Percentiles rank a stretch among this genome's conserved stretches.
Conservation (phyloP, 2,888 invertebrate genomes). For the Calameuta idolon region DNA sequence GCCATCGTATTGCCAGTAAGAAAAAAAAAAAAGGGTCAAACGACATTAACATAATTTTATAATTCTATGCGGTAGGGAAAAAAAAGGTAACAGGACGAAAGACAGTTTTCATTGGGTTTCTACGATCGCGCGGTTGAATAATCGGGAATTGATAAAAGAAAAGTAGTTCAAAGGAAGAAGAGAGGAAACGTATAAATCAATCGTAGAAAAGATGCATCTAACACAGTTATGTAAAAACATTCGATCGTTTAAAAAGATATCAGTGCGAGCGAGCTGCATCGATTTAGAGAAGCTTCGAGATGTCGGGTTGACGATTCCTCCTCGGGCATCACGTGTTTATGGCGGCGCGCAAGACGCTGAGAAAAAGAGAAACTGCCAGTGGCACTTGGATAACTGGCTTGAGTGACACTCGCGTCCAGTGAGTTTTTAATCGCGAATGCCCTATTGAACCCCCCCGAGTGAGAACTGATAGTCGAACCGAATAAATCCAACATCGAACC, state of each 20-base stretch:
- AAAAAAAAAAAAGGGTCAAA: too few relatives aligned
- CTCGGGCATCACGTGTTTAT: constrained; percentile 13
- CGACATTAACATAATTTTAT: too few relatives aligned
- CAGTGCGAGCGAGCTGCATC: neutral
- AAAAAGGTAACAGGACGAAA: too few relatives aligned
- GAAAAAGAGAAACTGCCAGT: constrained; percentile 14
- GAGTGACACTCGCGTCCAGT: constrained; percentile 6
- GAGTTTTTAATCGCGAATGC: constrained; percentile 46
- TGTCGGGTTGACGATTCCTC: constrained; percentile 4
- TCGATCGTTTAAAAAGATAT: neutral
- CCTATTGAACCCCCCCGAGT: constrained; percentile 55
- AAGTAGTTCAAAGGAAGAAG: too few relatives aligned
- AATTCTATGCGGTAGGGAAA: too few relatives aligned
- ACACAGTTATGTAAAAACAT: neutral
- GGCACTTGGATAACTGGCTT: constrained; percentile 6
- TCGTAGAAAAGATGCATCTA: neutral
- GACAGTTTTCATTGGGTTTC: too few relatives aligned
- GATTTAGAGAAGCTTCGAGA: neutral
- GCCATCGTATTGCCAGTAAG: too few relatives aligned
- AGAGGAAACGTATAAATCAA: neutral
- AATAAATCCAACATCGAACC: constrained; percentile 56
- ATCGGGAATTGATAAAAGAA: too few relatives aligned
- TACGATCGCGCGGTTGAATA: too few relatives aligned
- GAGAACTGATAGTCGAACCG: constrained; percentile 54
- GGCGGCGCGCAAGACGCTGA: constrained; percentile 2